Percentiles rank a stretch among this genome's conserved stretches.
These are phyloP conservation scores for Callospermophilus lateralis DNA, from an alignment of 2,113 vertebrate genomes.

Conservation along the genomic window DNA sequence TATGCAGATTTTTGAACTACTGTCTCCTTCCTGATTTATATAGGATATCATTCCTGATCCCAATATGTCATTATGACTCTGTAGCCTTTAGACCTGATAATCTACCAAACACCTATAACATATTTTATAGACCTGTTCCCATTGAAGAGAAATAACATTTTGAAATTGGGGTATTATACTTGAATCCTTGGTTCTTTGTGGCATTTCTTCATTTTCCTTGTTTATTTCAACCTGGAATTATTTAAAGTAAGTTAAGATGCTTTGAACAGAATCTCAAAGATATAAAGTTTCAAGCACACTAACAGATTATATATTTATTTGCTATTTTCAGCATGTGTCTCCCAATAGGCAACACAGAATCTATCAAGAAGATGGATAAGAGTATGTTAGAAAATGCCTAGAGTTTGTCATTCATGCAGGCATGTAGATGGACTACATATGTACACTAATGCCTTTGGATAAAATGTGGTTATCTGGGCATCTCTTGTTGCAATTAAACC, in stretches of 20 bases:
- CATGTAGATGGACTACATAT: too few relatives aligned
- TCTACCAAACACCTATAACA: too few relatives aligned
- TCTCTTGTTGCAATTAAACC: neutral
- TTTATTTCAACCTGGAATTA: neutral
- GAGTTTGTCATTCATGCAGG: neutral
- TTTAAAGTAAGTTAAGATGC: neutral
- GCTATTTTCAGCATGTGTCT: neutral
- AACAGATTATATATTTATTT: too few relatives aligned
- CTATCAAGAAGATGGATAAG: neutral
- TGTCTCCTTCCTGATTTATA: neutral
- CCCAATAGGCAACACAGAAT: neutral
- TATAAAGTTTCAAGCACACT: neutral
- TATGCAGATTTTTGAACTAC: neutral
- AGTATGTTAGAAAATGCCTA: neutral
- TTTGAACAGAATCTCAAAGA: neutral
- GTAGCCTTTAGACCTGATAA: neutral
- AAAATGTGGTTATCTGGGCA: neutral
- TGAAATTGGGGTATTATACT: neutral
- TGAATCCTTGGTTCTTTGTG: neutral
- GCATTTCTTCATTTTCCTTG: neutral
- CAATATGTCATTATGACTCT: neutral
- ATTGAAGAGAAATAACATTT: neutral
- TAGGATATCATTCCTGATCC: neutral
- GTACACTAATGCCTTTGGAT: neutral
- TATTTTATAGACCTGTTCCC: too few relatives aligned